These are phyloP conservation scores for Caranx ignobilis DNA, from an alignment of 2,113 vertebrate genomes.

Conservation along the genomic window DNA sequence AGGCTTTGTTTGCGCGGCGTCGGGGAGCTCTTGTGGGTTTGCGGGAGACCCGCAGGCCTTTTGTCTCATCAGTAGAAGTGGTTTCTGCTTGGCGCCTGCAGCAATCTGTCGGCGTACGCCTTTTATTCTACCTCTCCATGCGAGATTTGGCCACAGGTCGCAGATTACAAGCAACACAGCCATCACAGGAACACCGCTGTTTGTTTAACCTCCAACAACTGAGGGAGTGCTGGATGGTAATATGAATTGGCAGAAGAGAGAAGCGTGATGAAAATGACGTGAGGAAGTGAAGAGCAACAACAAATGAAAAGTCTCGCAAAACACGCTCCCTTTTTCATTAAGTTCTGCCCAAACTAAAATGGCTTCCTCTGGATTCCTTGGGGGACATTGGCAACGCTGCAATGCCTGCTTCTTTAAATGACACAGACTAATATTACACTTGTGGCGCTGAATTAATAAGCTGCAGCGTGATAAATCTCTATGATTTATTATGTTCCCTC, in stretches of 20 bases:
- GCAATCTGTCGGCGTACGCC: slow-evolving; percentile 63
- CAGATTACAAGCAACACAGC: slow-evolving; percentile 69
- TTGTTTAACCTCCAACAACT: slow-evolving; percentile 53
- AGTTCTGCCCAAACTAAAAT: slow-evolving; percentile 34
- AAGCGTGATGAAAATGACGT: background rate
- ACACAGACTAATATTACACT: slow-evolving; percentile 76
- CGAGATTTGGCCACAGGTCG: slow-evolving; percentile 78
- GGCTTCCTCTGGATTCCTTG: slow-evolving; percentile 45
- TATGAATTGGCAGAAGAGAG: slow-evolving; percentile 8
- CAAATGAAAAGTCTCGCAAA: slow-evolving; percentile 24
- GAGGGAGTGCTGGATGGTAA: slow-evolving; percentile 16
- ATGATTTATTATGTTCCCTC: slow-evolving; percentile 81
- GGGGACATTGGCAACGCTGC: slow-evolving; percentile 28
- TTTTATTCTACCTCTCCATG: slow-evolving; percentile 74
- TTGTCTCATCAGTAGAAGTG: slow-evolving; percentile 79
- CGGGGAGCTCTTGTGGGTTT: slow-evolving; percentile 77
- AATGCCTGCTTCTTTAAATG: slow-evolving; percentile 74
- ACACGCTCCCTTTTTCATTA: background rate
- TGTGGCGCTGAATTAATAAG: slow-evolving; percentile 83
- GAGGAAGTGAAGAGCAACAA: slow-evolving; percentile 2
- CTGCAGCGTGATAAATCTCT: slow-evolving; percentile 78
- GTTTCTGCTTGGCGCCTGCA: slow-evolving; percentile 73
- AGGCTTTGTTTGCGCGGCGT: slow-evolving; percentile 82
- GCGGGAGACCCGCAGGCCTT: slow-evolving; percentile 79
- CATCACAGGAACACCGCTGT: slow-evolving; percentile 66